A percentile compares a stretch with the other conserved stretches of the same genome.
Conservation (phyloP, 2,113 vertebrate species). For the Heloderma charlesbogerti region DNA sequence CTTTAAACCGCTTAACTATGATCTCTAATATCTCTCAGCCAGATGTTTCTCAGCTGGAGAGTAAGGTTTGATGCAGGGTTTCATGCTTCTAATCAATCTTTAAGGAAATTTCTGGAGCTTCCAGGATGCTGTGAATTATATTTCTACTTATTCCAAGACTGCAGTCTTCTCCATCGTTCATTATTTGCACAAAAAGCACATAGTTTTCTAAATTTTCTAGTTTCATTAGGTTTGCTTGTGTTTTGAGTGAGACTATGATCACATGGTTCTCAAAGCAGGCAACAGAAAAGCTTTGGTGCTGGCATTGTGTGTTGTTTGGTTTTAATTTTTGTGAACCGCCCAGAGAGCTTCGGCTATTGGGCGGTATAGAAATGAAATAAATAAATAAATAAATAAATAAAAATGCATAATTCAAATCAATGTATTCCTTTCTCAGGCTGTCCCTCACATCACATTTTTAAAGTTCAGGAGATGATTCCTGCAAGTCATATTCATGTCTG, state of each 20-base stretch:
- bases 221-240: neutral
- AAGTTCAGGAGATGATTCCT: neutral
- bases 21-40: conserved; percentile 61
- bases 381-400: too few relatives aligned
- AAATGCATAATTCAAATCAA: rapidly evolving
- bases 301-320: too few relatives aligned
- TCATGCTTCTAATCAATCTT: conserved; percentile 71
- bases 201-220: neutral
- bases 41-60: conserved; percentile 72
- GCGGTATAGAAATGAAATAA: too few relatives aligned
- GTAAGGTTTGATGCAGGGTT: conserved; percentile 57
- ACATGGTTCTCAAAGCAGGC: neutral
- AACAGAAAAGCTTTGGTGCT: neutral
- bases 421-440: neutral
- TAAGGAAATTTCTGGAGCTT: conserved; percentile 41
- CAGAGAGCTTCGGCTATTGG: too few relatives aligned
- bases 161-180: neutral
- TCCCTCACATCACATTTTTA: neutral
- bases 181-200: neutral
- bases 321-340: too few relatives aligned
- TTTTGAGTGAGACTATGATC: neutral
- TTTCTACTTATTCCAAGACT: conserved; percentile 29
- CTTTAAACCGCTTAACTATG: conserved; percentile 58
- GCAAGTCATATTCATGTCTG: neutral
- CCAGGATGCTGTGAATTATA: conserved; percentile 22